Percentiles rank a stretch among this genome's conserved stretches.
These are phyloP conservation scores for Cydia pomonella DNA, from an alignment of 1,140 invertebrate species.

Conservation along the genomic window DNA sequence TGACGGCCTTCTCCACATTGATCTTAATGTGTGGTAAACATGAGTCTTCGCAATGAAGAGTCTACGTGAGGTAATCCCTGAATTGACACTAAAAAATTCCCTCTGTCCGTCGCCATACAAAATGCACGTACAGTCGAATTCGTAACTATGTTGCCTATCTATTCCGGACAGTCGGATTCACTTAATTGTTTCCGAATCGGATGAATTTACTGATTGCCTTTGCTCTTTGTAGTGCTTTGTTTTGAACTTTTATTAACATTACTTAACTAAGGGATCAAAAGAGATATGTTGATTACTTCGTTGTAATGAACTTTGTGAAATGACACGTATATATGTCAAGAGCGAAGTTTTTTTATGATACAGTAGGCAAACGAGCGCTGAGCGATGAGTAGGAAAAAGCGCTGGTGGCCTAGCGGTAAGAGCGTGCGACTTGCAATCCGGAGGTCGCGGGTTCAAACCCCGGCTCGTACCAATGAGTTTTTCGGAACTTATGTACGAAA, in stretches of 20 bases:
- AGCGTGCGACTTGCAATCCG: no score
- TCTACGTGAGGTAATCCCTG: background rate
- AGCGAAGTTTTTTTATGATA: background rate
- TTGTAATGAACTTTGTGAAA: background rate
- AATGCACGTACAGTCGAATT: background rate
- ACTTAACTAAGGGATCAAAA: background rate
- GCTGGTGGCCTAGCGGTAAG: no score
- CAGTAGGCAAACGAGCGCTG: no score
- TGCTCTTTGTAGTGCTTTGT: background rate
- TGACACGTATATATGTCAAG: background rate
- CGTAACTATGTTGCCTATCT: background rate
- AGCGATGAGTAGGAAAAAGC: no score
- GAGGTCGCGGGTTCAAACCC: no score
- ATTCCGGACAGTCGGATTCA: background rate
- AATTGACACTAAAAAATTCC: slow-evolving; percentile 5
- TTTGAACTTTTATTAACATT: background rate
- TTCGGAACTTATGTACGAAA: no score
- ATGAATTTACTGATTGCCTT: slow-evolving; percentile 3
- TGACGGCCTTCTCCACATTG: no score
- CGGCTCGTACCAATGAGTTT: no score
- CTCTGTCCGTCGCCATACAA: background rate
- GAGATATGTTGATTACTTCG: background rate
- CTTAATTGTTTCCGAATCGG: background rate
- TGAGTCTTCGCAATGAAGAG: no score
- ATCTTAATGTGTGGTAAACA: no score